These are phyloP conservation scores for Thereva nobilitata DNA, from an alignment of 2,888 invertebrate genomes.

Conservation along the genomic window DNA sequence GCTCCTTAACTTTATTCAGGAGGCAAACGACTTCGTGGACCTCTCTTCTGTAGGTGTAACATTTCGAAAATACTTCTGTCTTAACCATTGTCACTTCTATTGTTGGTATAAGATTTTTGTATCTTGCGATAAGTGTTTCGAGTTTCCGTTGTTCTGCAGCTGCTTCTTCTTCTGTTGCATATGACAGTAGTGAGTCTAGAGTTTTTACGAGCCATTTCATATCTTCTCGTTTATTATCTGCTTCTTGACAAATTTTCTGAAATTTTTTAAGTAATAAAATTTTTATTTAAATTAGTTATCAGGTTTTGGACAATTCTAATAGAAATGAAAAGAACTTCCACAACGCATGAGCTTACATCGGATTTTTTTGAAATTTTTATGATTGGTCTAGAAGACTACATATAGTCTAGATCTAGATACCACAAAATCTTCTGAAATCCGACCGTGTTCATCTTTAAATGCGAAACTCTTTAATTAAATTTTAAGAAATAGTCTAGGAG, in stretches of 20 bases:
- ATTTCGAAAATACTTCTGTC: conserved; percentile 89
- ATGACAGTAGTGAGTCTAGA: conserved; percentile 80
- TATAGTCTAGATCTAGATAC: too few relatives aligned
- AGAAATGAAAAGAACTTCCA: neutral
- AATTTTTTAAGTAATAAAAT: conserved; percentile 42
- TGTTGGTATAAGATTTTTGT: conserved; percentile 88
- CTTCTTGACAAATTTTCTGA: conserved; percentile 87
- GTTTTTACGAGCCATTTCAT: conserved; percentile 96
- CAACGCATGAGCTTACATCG: too few relatives aligned
- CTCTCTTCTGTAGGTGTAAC: conserved; percentile 88
- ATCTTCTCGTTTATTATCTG: conserved; percentile 86
- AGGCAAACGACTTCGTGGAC: conserved; percentile 83
- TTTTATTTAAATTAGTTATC: neutral
- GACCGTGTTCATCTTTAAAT: too few relatives aligned
- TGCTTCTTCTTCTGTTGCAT: conserved; percentile 80
- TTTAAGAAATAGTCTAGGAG: too few relatives aligned
- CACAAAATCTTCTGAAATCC: too few relatives aligned
- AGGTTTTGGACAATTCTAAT: neutral
- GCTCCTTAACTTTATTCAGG: conserved; percentile 75
- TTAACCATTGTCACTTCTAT: conserved; percentile 92
- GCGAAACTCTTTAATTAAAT: too few relatives aligned
- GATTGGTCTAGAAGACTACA: too few relatives aligned
- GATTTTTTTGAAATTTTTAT: too few relatives aligned
- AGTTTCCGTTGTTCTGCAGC: conserved; percentile 78
- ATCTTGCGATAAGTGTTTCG: conserved; percentile 81